Base-by-base conservation (phyloP, 2,113 vertebrate genomes). In the Grallaria varia region DNA sequence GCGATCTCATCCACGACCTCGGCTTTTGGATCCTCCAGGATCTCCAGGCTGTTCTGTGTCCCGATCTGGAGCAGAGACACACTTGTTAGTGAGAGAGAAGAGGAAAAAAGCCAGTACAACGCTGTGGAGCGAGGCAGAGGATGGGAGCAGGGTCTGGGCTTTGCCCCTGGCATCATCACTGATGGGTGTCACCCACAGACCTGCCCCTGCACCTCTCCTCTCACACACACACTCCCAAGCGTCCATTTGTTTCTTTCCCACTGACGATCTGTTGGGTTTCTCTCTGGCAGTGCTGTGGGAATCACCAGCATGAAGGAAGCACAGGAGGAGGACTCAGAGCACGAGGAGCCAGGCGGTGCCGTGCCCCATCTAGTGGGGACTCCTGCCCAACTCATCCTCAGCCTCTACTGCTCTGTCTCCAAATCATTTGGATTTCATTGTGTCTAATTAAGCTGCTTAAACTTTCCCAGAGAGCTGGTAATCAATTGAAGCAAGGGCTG, bases 1-100 rank as follows among this genome's bases (percentile, higher is more conserved):
- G 99, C 99, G 2, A 99, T 99, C 76, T 99, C 99, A 75, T 99
- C 99, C 84, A 99, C 99, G 20, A 99, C 98, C 75, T 98, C 98
- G 11, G 99, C 99, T 97, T 99, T 99, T 1, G 99, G 99, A 60
- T 99, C 99, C 12, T 99, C 99, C 69, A 99, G 97, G 96, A 99
- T 97, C 93, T 99, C 99, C 97, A 99, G 97, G 97, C 99, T 99
- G 98, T 99, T 99, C 97, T 99, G 99, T 12, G 99, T 99, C 33
- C 98, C 99, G 0, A 99, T 99, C 99, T 99, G 97, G 73, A 91
- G 89, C 85, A 60, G 64, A 59, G 20, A n/a, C 24, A 59, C 72
- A 24, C 84, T 13, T 4, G 3, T 63, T 30, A n/a, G 87, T 74
- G 33, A 90, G 60, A 42, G 23, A 55, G n/a, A 23, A n/a, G 14